These are phyloP conservation scores for Pyrocephalus nanus DNA, from an alignment of 2,797 vertebrate genomes.

Conservation along the genomic window DNA sequence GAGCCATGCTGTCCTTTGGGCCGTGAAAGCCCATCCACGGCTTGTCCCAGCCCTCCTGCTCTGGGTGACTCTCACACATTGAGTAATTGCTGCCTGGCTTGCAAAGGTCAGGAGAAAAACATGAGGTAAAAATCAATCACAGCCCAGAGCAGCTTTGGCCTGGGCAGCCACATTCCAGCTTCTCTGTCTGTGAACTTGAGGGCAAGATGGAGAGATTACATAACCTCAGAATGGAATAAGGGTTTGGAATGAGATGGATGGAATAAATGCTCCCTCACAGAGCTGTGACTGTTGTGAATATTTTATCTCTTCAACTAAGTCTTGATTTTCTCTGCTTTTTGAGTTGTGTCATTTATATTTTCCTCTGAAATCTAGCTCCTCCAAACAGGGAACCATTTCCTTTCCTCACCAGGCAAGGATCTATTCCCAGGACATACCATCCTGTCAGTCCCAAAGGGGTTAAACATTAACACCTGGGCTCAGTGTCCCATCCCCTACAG, in stretches of 20 bases:
- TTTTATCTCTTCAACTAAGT: not conserved
- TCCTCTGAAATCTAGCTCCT: not conserved
- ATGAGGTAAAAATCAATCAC: conserved; percentile 20
- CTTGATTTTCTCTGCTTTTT: not conserved
- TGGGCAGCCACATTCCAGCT: not conserved
- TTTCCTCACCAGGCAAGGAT: not conserved
- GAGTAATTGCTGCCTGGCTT: not conserved
- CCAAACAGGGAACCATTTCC: not conserved
- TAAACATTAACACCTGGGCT: not conserved
- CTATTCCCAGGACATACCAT: not conserved
- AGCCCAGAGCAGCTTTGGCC: not conserved
- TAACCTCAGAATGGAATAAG: not conserved
- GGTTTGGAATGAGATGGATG: not conserved
- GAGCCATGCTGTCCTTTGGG: not conserved
- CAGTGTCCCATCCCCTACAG: not conserved
- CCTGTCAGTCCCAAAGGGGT: not conserved
- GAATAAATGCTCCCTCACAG: accelerated
- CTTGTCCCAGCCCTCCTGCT: not conserved
- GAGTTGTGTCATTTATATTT: not conserved
- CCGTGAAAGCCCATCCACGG: not conserved
- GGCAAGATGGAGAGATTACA: not conserved
- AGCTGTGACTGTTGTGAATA: not conserved
- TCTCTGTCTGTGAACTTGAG: not conserved
- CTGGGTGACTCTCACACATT: not conserved
- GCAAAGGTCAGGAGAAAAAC: conserved; percentile 26